phyloP scores from a whole-genome alignment of 2,888 invertebrate species.

The Pemphredon lugubris region DNA sequence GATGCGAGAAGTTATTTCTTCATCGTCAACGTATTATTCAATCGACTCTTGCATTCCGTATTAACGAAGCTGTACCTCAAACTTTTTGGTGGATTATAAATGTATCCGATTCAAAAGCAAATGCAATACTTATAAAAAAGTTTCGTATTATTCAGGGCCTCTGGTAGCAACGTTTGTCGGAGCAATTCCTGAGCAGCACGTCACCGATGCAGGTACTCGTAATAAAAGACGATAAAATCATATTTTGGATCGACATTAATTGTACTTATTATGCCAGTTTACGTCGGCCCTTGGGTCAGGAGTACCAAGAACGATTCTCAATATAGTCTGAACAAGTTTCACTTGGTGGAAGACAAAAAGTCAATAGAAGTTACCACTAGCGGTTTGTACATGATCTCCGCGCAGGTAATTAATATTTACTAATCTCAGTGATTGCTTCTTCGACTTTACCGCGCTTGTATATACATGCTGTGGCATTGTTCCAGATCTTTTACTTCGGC shows the following conservation, averaged over 20 bases:
- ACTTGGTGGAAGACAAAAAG: conserved; percentile 75
- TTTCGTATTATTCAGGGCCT: conserved; percentile 69
- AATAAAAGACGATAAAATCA: too few species aligned
- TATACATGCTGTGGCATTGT: neutral
- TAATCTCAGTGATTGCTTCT: neutral
- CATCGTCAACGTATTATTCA: neutral
- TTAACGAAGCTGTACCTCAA: too few species aligned
- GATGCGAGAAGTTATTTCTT: neutral
- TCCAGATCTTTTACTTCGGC: conserved; percentile 75
- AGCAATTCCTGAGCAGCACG: conserved; percentile 74
- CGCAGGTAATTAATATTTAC: conserved; percentile 70
- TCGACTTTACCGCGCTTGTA: too few species aligned
- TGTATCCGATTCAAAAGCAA: too few species aligned
- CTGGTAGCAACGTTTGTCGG: conserved; percentile 75
- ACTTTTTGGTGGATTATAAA: too few species aligned
- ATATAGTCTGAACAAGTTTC: conserved; percentile 74
- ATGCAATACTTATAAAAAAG: too few species aligned
- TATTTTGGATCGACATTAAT: neutral
- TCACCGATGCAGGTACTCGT: conserved; percentile 72
- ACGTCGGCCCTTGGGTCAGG: conserved; percentile 77
- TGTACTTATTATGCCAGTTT: conserved; percentile 52
- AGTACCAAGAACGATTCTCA: conserved; percentile 70
- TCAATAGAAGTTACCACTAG: conserved; percentile 76
- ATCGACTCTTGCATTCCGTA: neutral
- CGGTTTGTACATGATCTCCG: conserved; percentile 77